Conservation (phyloP, 30 jellyfish, hydroid and myxozoan species). For the Rhopilema esculentum region DNA sequence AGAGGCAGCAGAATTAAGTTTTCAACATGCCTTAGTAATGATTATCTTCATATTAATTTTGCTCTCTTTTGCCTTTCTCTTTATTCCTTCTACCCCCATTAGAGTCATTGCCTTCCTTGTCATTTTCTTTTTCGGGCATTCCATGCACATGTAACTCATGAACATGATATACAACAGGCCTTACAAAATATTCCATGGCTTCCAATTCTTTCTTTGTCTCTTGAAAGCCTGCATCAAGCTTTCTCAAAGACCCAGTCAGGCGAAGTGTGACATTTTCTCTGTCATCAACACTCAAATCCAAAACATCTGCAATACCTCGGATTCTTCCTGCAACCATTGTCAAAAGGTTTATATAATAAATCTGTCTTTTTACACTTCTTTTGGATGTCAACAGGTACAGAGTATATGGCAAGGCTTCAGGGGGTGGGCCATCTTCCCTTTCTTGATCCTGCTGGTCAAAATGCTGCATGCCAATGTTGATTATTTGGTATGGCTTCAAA, state of each 20-base stretch:
- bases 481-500: slow-evolving; percentile 50
- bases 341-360: slow-evolving; percentile 42
- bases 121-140: slow-evolving; percentile 51
- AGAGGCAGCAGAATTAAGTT: too few species aligned
- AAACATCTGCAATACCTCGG: slow-evolving; percentile 38
- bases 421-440: slow-evolving; percentile 53
- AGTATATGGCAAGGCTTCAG: slow-evolving; percentile 37
- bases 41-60: slow-evolving; percentile 9
- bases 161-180: slow-evolving; percentile 59
- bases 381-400: slow-evolving; percentile 54
- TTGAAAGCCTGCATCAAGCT: slow-evolving; percentile 31
- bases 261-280: slow-evolving; percentile 64
- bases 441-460: slow-evolving; percentile 33
- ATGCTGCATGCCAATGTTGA: slow-evolving; percentile 45
- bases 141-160: slow-evolving; percentile 52
- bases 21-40: not conserved
- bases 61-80: not conserved
- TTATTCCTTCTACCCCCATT: slow-evolving; percentile 18
- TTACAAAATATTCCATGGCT: slow-evolving; percentile 44
- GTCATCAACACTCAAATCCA: slow-evolving; percentile 62
- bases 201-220: slow-evolving; percentile 36
- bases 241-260: slow-evolving; percentile 16
- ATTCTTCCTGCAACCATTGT: slow-evolving; percentile 58
- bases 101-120: slow-evolving; percentile 4
- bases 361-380: slow-evolving; percentile 69